Evolutionary conservation across 2,888 invertebrate species (phyloP), one percentile per base, ranked within the genome.

Genomic region (Sarcophaga rosellei): DNA sequence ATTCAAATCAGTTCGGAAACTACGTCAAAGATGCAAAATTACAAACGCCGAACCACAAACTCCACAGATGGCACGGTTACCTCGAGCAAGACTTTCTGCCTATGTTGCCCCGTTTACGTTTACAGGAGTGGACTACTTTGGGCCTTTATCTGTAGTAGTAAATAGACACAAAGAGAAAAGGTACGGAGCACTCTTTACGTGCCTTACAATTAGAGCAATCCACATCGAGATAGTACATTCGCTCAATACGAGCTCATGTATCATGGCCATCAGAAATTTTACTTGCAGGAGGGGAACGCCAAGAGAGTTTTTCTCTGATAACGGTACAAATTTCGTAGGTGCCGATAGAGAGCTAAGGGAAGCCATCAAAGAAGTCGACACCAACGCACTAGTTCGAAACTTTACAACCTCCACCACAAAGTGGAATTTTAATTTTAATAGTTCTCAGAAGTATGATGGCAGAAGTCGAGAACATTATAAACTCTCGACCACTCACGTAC

Each of bases 221-320:
- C 76, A 81, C 20, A 21, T 76, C 0, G 76, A 74, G 17, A 17
- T 74, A 10, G 74, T 73, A 59, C 66, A 21, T 20, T 23, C 45
- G 68, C 3, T 81, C 81, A 59, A 44, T 68, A 11, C 85, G 86
- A 70, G 65, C 87, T 0, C 77, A 69, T 44, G 74, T 88, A 61
- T 47, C 86, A 25, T 86, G 84, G 47, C 47, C 59, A 12, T 88
- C 4, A 17, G 82, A 35, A 87, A 88, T 79, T 87, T 87, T 66
- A 61, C 84, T 11, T 82, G 81, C 25, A 65, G 84, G 15, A 72
- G 83, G 77, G 88, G 87, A 15, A 23, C 81, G 15, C 84, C 87
- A 4, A 59, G 81, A 11, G 53, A 81, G 12, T 85, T 88, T 11
- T 69, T 81, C 21, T 78, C 84, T 65, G 86, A 88, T 44, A 84